A percentile compares a stretch with the other conserved stretches of the same genome.
These are phyloP conservation scores for Leptinotarsa peninsularis DNA, from an alignment of 2,888 invertebrate species.

Conservation along the genomic window DNA sequence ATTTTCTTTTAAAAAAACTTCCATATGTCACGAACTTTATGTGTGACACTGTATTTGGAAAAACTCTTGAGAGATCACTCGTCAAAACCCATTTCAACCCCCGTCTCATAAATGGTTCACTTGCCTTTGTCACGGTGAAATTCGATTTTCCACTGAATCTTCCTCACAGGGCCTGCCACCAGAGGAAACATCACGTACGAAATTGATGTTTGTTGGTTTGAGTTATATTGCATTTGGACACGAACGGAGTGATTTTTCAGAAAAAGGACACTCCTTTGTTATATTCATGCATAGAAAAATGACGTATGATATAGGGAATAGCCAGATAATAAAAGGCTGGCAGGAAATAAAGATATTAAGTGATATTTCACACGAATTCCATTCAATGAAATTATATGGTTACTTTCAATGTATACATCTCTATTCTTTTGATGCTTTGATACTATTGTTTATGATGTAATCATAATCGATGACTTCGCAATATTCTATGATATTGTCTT, in stretches of 20 bases:
- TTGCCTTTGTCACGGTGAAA: slow-evolving; percentile 4
- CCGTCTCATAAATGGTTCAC: neutral
- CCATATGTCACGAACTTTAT: no score
- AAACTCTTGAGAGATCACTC: neutral
- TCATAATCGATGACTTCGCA: no score
- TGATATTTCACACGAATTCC: no score
- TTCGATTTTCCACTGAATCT: neutral
- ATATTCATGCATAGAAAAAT: neutral
- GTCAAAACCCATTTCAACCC: neutral
- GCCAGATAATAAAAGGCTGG: no score
- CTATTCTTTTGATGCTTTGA: no score
- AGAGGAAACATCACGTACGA: slow-evolving; percentile 6
- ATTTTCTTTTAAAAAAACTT: no score
- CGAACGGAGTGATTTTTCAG: neutral
- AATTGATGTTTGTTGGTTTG: slow-evolving; percentile 16
- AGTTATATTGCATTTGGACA: slow-evolving; percentile 1
- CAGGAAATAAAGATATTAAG: no score
- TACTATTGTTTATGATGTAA: no score
- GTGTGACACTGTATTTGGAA: neutral
- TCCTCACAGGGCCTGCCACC: neutral
- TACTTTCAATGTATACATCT: no score
- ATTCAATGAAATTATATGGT: no score
- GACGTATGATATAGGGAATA: neutral
- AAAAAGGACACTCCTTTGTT: neutral
- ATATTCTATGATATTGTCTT: no score